phyloP scores from a whole-genome alignment of 23 tunicate species.

The Clavelina lepadiformis region DNA sequence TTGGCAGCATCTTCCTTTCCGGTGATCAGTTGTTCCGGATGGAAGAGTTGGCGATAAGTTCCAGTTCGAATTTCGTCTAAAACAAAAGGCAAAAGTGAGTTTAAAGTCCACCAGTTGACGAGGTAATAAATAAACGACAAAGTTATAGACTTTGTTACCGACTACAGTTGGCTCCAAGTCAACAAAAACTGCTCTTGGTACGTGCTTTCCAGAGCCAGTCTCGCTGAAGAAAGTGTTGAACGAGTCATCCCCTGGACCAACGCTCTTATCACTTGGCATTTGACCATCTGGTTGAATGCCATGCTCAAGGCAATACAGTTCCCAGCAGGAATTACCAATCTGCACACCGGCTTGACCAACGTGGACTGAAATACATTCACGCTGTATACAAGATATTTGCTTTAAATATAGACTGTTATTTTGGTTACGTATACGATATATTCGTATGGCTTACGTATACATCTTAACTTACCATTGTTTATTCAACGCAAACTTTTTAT shows the following conservation, averaged over 20 bases:
- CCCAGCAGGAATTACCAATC: slow-evolving; percentile 26
- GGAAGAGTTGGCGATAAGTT: slow-evolving; percentile 64
- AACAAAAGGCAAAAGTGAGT: no score
- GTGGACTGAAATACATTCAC: slow-evolving; percentile 20
- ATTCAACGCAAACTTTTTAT: no score
- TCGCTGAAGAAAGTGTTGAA: slow-evolving; percentile 79
- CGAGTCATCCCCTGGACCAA: slow-evolving; percentile 32
- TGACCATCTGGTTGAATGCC: slow-evolving; percentile 6
- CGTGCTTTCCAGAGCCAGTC: slow-evolving; percentile 70
- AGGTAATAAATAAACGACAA: no score
- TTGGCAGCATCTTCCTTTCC: slow-evolving; percentile 88
- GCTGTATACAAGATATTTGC: no score
- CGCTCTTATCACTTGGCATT: neutral
- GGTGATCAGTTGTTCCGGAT: slow-evolving; percentile 73
- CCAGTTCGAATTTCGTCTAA: slow-evolving; percentile 72
- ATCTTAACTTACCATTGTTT: no score
- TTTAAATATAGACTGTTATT: no score
- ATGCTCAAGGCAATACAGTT: slow-evolving; percentile 19
- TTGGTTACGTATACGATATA: no score
- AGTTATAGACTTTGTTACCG: no score
- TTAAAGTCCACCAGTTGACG: no score
- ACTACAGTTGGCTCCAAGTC: slow-evolving; percentile 78
- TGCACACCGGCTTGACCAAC: slow-evolving; percentile 24
- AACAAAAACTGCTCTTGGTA: slow-evolving; percentile 68
- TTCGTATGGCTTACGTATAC: no score